phyloP scores from a whole-genome alignment of 1,140 invertebrate genomes.

The Planococcus citri region DNA sequence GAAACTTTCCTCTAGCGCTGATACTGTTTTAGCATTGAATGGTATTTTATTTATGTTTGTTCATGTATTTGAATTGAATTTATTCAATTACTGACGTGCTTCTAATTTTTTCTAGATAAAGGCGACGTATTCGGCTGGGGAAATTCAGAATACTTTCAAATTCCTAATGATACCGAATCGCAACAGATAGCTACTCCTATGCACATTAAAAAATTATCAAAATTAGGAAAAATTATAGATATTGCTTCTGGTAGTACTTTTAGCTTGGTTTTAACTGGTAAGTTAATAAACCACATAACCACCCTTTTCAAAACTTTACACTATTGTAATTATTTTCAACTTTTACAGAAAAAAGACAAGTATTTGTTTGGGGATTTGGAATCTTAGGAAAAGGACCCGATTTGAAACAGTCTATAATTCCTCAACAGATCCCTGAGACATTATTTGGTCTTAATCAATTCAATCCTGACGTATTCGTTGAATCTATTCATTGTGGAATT shows the following conservation, averaged over 20 bases:
- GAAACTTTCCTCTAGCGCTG: constrained; percentile 63
- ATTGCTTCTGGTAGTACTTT: constrained; percentile 76
- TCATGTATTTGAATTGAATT: constrained; percentile 15
- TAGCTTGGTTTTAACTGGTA: constrained; percentile 72
- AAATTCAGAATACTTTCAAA: constrained; percentile 85
- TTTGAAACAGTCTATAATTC: constrained; percentile 47
- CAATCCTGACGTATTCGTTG: constrained; percentile 50
- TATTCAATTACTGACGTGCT: background rate
- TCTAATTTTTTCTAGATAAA: constrained; percentile 57
- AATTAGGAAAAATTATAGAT: constrained; percentile 62
- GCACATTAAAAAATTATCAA: constrained; percentile 44
- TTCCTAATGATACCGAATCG: constrained; percentile 37
- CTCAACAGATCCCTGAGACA: constrained; percentile 56
- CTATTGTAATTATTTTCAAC: constrained; percentile 22
- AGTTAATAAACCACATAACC: constrained; percentile 21
- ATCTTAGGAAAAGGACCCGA: constrained; percentile 76
- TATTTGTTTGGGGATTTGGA: constrained; percentile 88
- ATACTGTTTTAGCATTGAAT: constrained; percentile 81
- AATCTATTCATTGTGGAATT: constrained; percentile 56
- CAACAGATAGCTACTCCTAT: constrained; percentile 56
- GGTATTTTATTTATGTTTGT: constrained; percentile 40
- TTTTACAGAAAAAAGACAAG: constrained; percentile 57
- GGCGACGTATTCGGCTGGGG: constrained; percentile 96
- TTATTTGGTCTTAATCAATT: constrained; percentile 79
- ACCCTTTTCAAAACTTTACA: constrained; percentile 21